These are phyloP conservation scores for Aphaenogaster rudis DNA, from an alignment of 1,140 invertebrate species.

Conservation along the genomic window DNA sequence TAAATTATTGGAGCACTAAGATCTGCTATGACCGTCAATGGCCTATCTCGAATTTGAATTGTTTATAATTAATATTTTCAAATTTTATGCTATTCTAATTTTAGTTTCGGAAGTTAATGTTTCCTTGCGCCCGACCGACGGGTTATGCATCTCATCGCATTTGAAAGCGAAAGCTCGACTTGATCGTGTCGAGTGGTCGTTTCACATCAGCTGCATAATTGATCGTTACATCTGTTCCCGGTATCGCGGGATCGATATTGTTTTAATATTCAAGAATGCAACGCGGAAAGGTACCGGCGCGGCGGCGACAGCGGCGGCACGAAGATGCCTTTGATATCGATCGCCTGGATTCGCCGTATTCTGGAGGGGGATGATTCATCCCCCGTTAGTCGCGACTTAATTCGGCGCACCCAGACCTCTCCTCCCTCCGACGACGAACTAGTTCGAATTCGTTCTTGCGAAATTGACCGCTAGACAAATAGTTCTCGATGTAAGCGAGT, in stretches of 20 bases:
- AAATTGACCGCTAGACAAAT: background rate
- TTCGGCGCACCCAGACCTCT: background rate
- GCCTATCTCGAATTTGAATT: no score
- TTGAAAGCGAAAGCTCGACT: background rate
- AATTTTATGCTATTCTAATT: background rate
- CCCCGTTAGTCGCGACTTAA: conserved; percentile 51
- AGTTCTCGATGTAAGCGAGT: background rate
- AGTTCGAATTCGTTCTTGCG: background rate
- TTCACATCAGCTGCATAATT: conserved; percentile 22
- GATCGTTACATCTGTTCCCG: conserved; percentile 46
- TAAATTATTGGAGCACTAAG: no score
- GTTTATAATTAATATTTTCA: no score
- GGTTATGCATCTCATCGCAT: background rate
- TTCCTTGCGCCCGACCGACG: background rate
- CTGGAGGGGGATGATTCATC: conserved; percentile 76
- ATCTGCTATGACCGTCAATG: no score
- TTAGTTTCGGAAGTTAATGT: background rate
- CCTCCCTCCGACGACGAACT: background rate
- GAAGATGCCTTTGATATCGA: conserved; percentile 70
- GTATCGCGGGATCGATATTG: conserved; percentile 30
- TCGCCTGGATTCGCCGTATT: conserved; percentile 66
- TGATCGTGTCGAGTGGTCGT: background rate
- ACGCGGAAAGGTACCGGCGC: conserved; percentile 13
- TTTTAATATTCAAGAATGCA: conserved; percentile 29
- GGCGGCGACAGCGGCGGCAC: background rate